A percentile compares a stretch with the other conserved stretches of the same genome.
Evolutionary conservation across 2,797 vertebrate species (phyloP).

Genomic region (Centroberyx gerrardi): DNA sequence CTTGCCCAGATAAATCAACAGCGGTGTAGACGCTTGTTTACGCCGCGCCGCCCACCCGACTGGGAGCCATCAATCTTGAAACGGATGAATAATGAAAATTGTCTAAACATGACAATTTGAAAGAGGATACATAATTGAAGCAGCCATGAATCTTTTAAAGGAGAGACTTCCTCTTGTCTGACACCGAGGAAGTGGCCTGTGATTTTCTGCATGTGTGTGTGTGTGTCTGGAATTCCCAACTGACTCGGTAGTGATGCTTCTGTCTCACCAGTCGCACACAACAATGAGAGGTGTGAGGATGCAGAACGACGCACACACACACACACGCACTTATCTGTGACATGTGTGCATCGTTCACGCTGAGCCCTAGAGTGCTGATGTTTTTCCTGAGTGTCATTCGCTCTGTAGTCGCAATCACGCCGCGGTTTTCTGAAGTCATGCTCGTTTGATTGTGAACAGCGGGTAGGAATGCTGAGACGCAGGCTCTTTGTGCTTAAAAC

Average conservation of each 20-base stretch:
- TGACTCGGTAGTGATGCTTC: constrained; percentile 39
- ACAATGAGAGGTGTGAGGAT: constrained; percentile 57
- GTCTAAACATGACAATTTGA: constrained; percentile 81
- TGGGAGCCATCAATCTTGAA: constrained; percentile 73
- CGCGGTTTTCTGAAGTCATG: constrained; percentile 49
- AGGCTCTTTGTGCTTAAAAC: constrained; percentile 63
- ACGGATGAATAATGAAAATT: constrained; percentile 81
- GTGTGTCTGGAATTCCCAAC: constrained; percentile 57
- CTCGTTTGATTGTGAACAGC: constrained; percentile 58
- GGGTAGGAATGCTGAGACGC: constrained; percentile 46
- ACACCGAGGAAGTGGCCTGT: constrained; percentile 72
- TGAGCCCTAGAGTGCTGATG: constrained; percentile 30
- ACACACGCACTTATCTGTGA: constrained; percentile 36
- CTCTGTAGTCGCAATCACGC: constrained; percentile 47
- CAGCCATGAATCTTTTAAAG: constrained; percentile 81
- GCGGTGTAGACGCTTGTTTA: constrained; percentile 72
- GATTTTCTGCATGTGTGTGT: constrained; percentile 36
- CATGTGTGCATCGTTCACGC: constrained; percentile 49
- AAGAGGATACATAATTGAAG: constrained; percentile 79
- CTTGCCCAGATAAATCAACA: constrained; percentile 68
- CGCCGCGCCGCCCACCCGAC: constrained; percentile 44
- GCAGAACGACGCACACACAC: constrained; percentile 34
- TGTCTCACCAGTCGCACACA: constrained; percentile 38
- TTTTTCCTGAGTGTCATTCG: constrained; percentile 56
- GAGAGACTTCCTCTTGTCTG: constrained; percentile 77